A percentile compares a stretch with the other conserved stretches of the same genome.
Evolutionary conservation across 2,113 vertebrate species (phyloP).

Genomic region (Ageneiosus marmoratus): DNA sequence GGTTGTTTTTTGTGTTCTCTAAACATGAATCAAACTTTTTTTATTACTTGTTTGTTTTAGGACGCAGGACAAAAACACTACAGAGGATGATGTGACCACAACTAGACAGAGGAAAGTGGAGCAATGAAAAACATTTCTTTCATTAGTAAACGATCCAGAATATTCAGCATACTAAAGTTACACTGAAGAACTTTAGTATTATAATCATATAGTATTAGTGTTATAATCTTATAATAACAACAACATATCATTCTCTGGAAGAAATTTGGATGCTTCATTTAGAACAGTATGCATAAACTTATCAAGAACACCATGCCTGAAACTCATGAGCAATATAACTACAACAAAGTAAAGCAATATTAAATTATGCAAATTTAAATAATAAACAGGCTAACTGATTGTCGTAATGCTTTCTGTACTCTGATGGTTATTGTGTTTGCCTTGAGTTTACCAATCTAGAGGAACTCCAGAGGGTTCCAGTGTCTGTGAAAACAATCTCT

Average conservation of each 20-base stretch:
- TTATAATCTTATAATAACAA: not conserved
- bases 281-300: not conserved
- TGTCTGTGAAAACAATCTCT: no score
- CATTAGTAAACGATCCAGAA: not conserved
- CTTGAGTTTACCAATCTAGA: not conserved
- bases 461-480: no score
- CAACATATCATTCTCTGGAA: not conserved
- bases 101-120: slow-evolving; percentile 67
- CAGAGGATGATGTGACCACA: slow-evolving; percentile 42
- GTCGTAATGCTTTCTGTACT: not conserved
- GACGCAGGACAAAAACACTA: slow-evolving; percentile 56
- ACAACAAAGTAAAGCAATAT: slow-evolving; percentile 11
- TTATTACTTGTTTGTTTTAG: slow-evolving; percentile 51
- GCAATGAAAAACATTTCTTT: slow-evolving; percentile 24
- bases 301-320: not conserved
- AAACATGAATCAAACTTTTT: not conserved
- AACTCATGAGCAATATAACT: not conserved
- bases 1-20: not conserved
- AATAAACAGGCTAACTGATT: not conserved
- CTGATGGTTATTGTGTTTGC: not conserved
- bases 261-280: not conserved
- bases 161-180: not conserved
- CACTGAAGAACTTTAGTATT: not conserved
- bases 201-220: no score
- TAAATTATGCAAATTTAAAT: not conserved